Base-by-base conservation (phyloP, 1,140 invertebrate species). In the Orussus abietinus region DNA sequence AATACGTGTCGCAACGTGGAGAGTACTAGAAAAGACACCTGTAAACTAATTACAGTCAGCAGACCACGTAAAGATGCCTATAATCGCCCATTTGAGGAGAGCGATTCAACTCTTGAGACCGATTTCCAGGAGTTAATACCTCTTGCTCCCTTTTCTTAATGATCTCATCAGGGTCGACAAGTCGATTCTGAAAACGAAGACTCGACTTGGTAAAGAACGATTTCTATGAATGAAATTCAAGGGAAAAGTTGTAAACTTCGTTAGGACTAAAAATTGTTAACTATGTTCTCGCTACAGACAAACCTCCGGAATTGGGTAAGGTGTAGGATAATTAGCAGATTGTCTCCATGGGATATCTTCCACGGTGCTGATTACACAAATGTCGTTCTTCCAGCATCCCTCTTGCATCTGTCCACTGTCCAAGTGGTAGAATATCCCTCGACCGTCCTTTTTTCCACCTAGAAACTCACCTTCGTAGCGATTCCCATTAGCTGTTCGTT, bases 391-490 rank as follows among this genome's bases (percentile, higher is more conserved):
- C 81, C 81, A 83, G 33, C 72, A 59, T 4, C 81, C 81, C 45
- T 76, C 68, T 49, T 83, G 80, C 21, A 81, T 46, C 55, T 82
- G 80, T 0, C 80, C 81, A 1, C 64, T 80, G 33, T 68, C 52
- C 40, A 82, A 60, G 55, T 83, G 79, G 56, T 78, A 80, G 61
- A 74, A 83, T 13, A 66, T 63, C 4, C 81, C 81, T 10, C 64
- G 49, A 2, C 81, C 81, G 49, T 77, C 62, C 54, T 80, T 83
- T 21, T 67, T 42, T 42, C 77, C 76, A 7, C 66, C 52, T 10
- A 62, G 41, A 73, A 79, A 83, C 25, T 74, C 50, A 1, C 82
- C 81, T 62, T 83, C 80, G 49, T 80, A 84, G 17, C 77, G 66
- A 53, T 81, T 81, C 3, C 77, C 76, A 55, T 80, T 77, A 22